Base-by-base conservation (phyloP, 2,888 invertebrate genomes). In the Anaspis maculata region DNA sequence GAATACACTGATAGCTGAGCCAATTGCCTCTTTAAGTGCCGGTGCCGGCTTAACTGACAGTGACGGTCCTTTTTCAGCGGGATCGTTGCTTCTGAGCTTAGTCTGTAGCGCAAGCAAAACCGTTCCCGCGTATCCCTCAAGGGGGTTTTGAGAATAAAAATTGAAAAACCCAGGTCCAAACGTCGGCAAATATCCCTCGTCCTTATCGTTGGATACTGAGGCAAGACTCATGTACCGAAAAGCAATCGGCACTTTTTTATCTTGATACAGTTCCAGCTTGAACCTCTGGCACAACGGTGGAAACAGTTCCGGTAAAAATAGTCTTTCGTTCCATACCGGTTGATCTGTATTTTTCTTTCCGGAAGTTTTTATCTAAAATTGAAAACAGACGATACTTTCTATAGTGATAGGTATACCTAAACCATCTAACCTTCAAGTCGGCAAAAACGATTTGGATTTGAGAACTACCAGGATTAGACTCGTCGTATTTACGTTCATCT, bases 111-210 rank as follows among this genome's bases (percentile, higher is more conserved):
- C 72, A n/a, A 89, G 58, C 2, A 90, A 69, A 7, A 90, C 49
- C 29, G 83, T 73, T 0, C 89, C 90, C 13, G 78, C 67, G 55
- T 83, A 81, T 33, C 76, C 70, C 0, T 76, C 72, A 34, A 76
- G 72, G 1, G 71, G 57, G 9, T 77, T 76, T 10, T 67, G 67
- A 1, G 71, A 72, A 51, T 90, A 90, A 55, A 90, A 73, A 54
- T 88, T 80, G 2, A 91, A 57, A 52, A 79, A 81, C 1, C 82
- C 77, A 1, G 91, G 91, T 0, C 91, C 91, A 61, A 85, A 83
- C 0, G 83, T 81, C 0, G 90, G 90, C 14, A 84, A 52, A 77
- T 87, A 58, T 73, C 82, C 78, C 42, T 75, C 74, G 13, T 73
- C 74, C 14, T 46, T 46, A 27, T 75, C 75, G 54, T 74, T 72